Evolutionary conservation across 2,113 vertebrate genomes (phyloP).

Genomic region (Oreochromis niloticus): DNA sequence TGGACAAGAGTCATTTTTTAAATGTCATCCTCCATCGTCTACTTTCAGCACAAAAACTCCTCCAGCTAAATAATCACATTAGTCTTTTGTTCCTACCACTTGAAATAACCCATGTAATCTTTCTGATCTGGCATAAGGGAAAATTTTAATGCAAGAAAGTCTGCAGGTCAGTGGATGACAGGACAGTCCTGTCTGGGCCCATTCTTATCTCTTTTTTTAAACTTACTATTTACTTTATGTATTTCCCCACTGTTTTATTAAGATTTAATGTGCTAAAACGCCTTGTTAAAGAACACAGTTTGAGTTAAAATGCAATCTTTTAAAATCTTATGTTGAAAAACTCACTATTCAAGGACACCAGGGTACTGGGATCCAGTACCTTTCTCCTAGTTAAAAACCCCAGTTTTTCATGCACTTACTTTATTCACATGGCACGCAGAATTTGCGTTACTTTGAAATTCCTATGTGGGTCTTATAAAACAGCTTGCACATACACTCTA

Average conservation of each 20-base stretch:
- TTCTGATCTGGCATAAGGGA: background rate
- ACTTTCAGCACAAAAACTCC: background rate
- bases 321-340: background rate
- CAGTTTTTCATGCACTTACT: no score
- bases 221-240: background rate
- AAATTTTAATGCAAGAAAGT: background rate
- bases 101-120: background rate
- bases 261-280: background rate
- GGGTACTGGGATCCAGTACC: background rate
- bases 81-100: background rate
- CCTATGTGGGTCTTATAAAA: background rate
- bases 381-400: no score
- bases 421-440: background rate
- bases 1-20: background rate
- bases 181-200: background rate
- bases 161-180: background rate
- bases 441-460: background rate
- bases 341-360: background rate
- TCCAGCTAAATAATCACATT: background rate
- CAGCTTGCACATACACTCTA: background rate
- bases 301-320: background rate
- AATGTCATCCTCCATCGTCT: background rate
- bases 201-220: background rate
- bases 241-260: background rate
- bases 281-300: background rate